Evolutionary conservation across 1,140 invertebrate species (phyloP), one percentile per base, ranked within the genome.

Genomic region (Episyrphus balteatus): DNA sequence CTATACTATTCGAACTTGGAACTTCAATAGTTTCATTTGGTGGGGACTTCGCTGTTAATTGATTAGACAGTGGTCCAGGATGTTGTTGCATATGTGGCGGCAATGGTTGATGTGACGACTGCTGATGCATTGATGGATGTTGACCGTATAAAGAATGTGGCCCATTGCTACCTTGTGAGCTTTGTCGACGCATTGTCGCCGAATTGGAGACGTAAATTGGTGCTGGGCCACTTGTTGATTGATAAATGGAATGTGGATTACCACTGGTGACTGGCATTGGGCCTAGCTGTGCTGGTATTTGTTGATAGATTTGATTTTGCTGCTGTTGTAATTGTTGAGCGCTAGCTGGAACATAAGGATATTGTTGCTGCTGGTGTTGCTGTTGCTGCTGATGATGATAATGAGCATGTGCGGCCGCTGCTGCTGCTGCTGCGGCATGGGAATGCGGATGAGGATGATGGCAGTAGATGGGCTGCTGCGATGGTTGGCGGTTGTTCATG

Each of bases 381-480:
- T 51, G 44, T n/a, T 50, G 54, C 51, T 67, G 63, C 36, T 67
- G 64, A 51, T 67, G 65, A 19, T 67, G 64, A 46, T 67, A 65
- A 47, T 65, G 61, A 44, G 63, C 63, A 41, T 66, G 61, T n/a
- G 59, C 58, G 39, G 63, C 59, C 18, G 46, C 49, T 7, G 49
- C 46, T 30, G 61, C 61, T 38, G 63, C 58, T 3, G 61, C 59
- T n/a, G 62, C 59, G 31, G 50, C 49, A 56, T 66, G 62, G 34
- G 65, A 51, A 53, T 67, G 64, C n/a, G 63, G 61, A 58, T 63
- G 61, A 17, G 61, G 61, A 62, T 67, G 64, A 49, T 65, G 60
- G 53, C 64, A 64, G 19, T 66, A 66, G 33, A 66, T 66, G 15
- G 61, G 63, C 44, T 66, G 63, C 10, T 54, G 71, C 52, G 57